Percentiles rank a stretch among this genome's conserved stretches.
These are phyloP conservation scores for Lepidocyrtoides sp. DNA, from an alignment of 2,888 invertebrate genomes.

Conservation along the genomic window DNA sequence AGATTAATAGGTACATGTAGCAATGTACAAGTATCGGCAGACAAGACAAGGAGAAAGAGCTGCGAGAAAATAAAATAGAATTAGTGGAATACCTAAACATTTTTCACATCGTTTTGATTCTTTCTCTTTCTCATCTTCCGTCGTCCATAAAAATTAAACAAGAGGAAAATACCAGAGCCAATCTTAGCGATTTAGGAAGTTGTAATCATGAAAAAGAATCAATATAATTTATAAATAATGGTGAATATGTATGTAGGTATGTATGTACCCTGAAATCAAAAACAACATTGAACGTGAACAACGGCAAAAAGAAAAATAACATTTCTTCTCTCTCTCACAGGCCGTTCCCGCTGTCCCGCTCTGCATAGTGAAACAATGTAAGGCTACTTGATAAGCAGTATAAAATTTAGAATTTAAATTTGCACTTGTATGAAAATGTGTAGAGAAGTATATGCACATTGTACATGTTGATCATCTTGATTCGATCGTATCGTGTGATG, in stretches of 20 bases:
- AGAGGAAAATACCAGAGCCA: neutral
- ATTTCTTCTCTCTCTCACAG: neutral
- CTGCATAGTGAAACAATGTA: conserved; percentile 7
- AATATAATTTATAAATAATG: too few species aligned
- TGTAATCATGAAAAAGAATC: too few species aligned
- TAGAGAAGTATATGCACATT: too few species aligned
- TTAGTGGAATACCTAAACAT: neutral
- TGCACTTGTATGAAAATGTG: too few species aligned
- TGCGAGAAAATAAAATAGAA: neutral
- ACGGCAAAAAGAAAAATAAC: neutral
- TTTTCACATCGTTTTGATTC: neutral
- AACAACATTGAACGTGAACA: too few species aligned
- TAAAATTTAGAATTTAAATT: neutral
- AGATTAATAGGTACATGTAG: too few species aligned
- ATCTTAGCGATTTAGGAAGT: neutral
- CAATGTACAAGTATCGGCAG: too few species aligned
- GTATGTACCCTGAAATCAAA: too few species aligned
- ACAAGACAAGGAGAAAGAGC: neutral
- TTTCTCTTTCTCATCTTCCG: neutral
- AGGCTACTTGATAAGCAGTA: neutral
- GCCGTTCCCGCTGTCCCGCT: too few species aligned
- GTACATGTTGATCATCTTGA: too few species aligned
- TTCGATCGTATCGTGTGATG: neutral
- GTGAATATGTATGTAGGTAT: too few species aligned
- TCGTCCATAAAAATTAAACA: neutral